Base-by-base conservation (phyloP, 2,113 vertebrate species). In the Lucifuga dentata region DNA sequence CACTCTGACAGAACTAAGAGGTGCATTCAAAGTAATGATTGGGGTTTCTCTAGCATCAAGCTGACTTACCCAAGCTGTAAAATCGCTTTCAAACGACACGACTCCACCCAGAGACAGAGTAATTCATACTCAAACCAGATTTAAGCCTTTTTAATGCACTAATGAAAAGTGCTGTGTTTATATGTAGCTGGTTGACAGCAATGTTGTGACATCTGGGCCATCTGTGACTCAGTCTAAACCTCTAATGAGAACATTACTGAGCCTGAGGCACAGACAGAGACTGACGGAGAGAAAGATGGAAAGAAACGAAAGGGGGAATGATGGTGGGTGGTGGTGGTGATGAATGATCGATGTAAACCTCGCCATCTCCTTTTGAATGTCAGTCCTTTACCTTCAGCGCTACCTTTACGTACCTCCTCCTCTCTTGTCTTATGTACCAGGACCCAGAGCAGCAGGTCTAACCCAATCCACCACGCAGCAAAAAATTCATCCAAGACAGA, bases 161-260 rank as follows among this genome's bases (percentile, higher is more conserved):
- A 80, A 85, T 87, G 66, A 86, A 85, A 87, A 86, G 75, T 68
- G 85, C 48, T 72, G 74, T 84, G 67, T 84, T 86, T 84, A 72
- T 69, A 78, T 66, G 76, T 62, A 32, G 73, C 79, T 50, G 65
- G 55, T 78, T 51, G 17, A 70, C 16, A 0, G 57, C 52, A 43
- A 60, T 67, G 79, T 74, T 81, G 84, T 84, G 81, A 86, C 83
- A 89, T 79, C 52, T 19, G 75, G 61, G 43, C 71, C 87, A 89
- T 84, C 84, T 88, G 84, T 63, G 78, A 79, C 67, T 74, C 65
- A 57, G 83, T 70, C 70, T 63, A 59, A 86, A 81, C 20, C 66
- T 26, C 58, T 82, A 79, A 85, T 81, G 88, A 88, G 87, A 83
- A 79, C 76, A 85, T 83, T 70, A 51, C 53, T n/a, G 68, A 63